Conservation (phyloP, 2,888 invertebrate species). For the Salpingus planirostris region DNA sequence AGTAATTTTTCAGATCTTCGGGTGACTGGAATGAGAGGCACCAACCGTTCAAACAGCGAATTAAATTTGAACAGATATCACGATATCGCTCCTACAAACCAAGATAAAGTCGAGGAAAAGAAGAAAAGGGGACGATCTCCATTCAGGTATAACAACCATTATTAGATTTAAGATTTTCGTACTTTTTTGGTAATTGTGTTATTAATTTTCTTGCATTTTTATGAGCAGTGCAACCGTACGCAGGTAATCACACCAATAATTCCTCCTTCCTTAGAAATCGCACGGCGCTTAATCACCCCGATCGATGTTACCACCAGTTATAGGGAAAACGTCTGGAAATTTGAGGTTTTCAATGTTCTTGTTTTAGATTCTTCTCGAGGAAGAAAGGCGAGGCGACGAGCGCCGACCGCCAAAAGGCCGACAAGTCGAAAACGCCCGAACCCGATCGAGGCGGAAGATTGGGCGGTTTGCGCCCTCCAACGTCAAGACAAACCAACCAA, state of each 20-base stretch:
- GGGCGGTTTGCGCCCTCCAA: slow-evolving; percentile 18
- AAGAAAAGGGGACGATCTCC: slow-evolving; percentile 83
- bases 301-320: too few species aligned
- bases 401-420: slow-evolving; percentile 54
- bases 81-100: slow-evolving; percentile 41
- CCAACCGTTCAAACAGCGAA: slow-evolving; percentile 69
- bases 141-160: slow-evolving; percentile 62
- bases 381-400: slow-evolving; percentile 61
- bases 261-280: background rate
- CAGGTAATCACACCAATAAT: slow-evolving; percentile 7
- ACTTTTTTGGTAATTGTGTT: background rate
- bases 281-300: too few species aligned
- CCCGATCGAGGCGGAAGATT: slow-evolving; percentile 45
- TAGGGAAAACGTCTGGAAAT: too few species aligned
- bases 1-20: slow-evolving; percentile 11
- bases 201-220: slow-evolving; percentile 6
- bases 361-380: slow-evolving; percentile 70
- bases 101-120: slow-evolving; percentile 48
- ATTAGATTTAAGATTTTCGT: slow-evolving; percentile 8
- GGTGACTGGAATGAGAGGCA: slow-evolving; percentile 32
- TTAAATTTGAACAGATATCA: slow-evolving; percentile 66
- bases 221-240: slow-evolving; percentile 11
- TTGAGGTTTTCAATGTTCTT: too few species aligned
- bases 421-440: slow-evolving; percentile 64
- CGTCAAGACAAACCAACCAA: slow-evolving; percentile 41